These are phyloP conservation scores for Glandiceps talaboti DNA, from an alignment of 53 echinoderm and acorn worm species.

Conservation along the genomic window DNA sequence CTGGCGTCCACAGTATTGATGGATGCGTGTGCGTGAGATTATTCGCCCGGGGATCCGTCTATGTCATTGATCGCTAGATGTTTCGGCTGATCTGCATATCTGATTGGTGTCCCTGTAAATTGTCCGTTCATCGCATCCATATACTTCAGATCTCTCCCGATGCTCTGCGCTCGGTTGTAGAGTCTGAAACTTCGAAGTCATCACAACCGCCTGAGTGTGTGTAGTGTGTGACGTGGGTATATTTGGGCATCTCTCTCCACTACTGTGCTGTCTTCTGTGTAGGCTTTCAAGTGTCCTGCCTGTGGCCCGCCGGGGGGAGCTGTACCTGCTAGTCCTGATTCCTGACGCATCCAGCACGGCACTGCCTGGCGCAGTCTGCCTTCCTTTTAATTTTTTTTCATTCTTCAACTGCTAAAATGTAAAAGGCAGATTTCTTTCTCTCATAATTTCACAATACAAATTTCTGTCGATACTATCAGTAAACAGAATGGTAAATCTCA, in stretches of 20 bases:
- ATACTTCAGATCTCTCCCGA: background rate
- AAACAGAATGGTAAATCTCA: too few species aligned
- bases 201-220: slow-evolving; percentile 1
- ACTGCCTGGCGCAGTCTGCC: background rate
- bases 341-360: background rate
- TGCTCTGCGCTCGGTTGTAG: background rate
- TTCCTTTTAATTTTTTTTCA: too few species aligned
- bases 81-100: background rate
- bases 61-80: background rate
- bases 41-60: background rate
- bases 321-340: background rate
- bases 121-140: background rate
- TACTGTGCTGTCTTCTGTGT: background rate
- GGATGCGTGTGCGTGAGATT: background rate
- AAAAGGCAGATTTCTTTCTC: too few species aligned
- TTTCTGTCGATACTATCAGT: too few species aligned
- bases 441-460: too few species aligned
- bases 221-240: background rate
- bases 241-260: slow-evolving; percentile 1
- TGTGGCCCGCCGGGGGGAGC: background rate
- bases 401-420: too few species aligned
- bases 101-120: background rate
- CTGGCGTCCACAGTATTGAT: too few species aligned
- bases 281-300: background rate
- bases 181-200: background rate